Evolutionary conservation across 1,140 invertebrate genomes (phyloP).

Genomic region (Anadara kagoshimensis): DNA sequence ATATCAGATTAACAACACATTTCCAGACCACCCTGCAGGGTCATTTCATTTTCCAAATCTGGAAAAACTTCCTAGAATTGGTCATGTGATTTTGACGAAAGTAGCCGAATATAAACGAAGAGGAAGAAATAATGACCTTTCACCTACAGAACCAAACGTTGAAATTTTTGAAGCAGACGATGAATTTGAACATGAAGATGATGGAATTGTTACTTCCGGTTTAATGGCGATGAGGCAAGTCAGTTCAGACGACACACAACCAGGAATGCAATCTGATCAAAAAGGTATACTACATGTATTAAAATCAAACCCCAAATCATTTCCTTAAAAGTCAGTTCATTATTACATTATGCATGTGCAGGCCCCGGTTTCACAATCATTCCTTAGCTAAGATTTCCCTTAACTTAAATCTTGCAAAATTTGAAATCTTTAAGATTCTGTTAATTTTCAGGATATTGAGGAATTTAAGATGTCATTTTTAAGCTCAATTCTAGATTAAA

Average conservation of each 20-base stretch:
- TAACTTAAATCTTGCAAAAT: too few relatives aligned
- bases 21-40: constrained; percentile 58
- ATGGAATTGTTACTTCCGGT: background rate
- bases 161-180: constrained; percentile 4
- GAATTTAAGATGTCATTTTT: too few relatives aligned
- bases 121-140: constrained; percentile 19
- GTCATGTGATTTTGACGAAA: constrained; percentile 43
- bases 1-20: constrained; percentile 45
- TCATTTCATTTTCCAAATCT: constrained; percentile 59
- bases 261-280: background rate
- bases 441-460: too few relatives aligned
- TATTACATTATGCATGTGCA: too few relatives aligned
- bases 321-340: too few relatives aligned
- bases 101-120: constrained; percentile 38
- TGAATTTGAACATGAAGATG: background rate
- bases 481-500: too few relatives aligned
- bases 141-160: constrained; percentile 17
- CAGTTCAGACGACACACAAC: background rate
- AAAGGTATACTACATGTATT: constrained; percentile 10
- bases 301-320: too few relatives aligned
- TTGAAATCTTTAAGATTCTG: too few relatives aligned
- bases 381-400: too few relatives aligned
- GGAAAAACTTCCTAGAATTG: constrained; percentile 50
- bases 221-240: background rate
- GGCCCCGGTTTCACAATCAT: too few relatives aligned